Base-by-base conservation (phyloP, 1,140 invertebrate species). In the Oedothorax gibbosus region DNA sequence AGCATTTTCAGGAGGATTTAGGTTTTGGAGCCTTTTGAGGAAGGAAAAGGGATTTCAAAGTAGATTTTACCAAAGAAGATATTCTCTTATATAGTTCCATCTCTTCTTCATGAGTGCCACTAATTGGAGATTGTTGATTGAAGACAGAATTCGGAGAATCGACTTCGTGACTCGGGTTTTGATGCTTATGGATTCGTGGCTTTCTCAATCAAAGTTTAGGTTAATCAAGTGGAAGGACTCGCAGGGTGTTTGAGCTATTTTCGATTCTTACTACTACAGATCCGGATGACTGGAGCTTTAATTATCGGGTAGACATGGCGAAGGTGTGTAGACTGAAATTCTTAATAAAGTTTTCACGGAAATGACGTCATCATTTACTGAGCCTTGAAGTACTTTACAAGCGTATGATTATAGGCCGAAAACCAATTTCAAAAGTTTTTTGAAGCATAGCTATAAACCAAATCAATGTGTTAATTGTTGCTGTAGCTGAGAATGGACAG, bases 51-150 rank as follows among this genome's bases (percentile, higher is more conserved):
- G 11, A 14, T 10, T 21, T 15, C 20, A n/a, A 49, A 62, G 57
- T 76, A 35, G n/a, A n/a, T n/a, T 50, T 64, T 76, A 21, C 50
- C 49, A 60, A 64, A 76, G 56, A 62, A 50, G 11, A 51, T n/a
- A 15, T 20, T 9, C 7, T n/a, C 21, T 76, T 76, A 76, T 76
- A 76, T 76, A 76, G 10, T 76, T 9, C 35, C 53, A 54, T 21
- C 9, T 12, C 53, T 76, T 11, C 73, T 64, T 21, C 11, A 10
- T 76, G 54, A 50, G 20, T 11, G 10, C 9, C 21, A 15, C 18
- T 64, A 76, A 76, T 76, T 62, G 73, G 56, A 57, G n/a, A 60
- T 62, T 62, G 21, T 76, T 76, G 15, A 76, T 62, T 21, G 21
- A 51, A n/a, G 73, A n/a, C 57, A 64, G 50, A 64, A 21, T 62